These are phyloP conservation scores for Oreochromis mossambicus DNA, from an alignment of 2,797 vertebrate genomes.

Conservation along the genomic window DNA sequence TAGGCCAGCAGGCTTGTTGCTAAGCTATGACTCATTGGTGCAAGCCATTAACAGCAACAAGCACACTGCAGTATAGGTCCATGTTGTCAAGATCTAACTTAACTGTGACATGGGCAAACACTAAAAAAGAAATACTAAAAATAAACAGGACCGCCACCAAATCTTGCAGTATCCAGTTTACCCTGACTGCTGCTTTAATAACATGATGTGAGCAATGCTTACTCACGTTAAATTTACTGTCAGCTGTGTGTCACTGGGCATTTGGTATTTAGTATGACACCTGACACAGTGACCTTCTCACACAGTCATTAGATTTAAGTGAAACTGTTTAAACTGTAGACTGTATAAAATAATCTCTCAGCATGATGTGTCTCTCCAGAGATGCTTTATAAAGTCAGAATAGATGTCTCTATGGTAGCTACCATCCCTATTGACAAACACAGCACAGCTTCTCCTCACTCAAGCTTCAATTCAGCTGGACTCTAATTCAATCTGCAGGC, in stretches of 20 bases:
- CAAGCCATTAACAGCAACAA: slow-evolving; percentile 41
- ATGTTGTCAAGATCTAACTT: slow-evolving; percentile 34
- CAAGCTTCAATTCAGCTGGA: slow-evolving; percentile 41
- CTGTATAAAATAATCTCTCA: background rate
- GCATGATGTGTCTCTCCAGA: slow-evolving; percentile 21
- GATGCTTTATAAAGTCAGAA: slow-evolving; percentile 25
- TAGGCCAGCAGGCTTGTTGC: slow-evolving; percentile 63
- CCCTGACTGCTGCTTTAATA: background rate
- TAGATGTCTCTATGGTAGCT: slow-evolving; percentile 25
- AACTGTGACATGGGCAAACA: slow-evolving; percentile 33
- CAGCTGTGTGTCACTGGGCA: background rate
- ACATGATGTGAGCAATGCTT: background rate
- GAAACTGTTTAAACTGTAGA: slow-evolving; percentile 4
- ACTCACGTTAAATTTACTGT: background rate
- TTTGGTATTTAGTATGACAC: background rate
- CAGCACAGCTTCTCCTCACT: slow-evolving; percentile 16
- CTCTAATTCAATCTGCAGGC: slow-evolving; percentile 59
- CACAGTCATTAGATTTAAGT: background rate
- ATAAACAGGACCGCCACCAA: background rate
- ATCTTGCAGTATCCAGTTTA: background rate
- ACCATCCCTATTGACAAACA: slow-evolving; percentile 31
- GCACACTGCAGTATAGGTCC: slow-evolving; percentile 15
- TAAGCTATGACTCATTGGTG: slow-evolving; percentile 63
- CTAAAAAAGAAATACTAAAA: slow-evolving; percentile 15
- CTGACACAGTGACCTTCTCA: slow-evolving; percentile 35